Percentiles rank a stretch among this genome's conserved stretches.
These are phyloP conservation scores for Novumbra hubbsi DNA, from an alignment of 2,797 vertebrate species.

Conservation along the genomic window DNA sequence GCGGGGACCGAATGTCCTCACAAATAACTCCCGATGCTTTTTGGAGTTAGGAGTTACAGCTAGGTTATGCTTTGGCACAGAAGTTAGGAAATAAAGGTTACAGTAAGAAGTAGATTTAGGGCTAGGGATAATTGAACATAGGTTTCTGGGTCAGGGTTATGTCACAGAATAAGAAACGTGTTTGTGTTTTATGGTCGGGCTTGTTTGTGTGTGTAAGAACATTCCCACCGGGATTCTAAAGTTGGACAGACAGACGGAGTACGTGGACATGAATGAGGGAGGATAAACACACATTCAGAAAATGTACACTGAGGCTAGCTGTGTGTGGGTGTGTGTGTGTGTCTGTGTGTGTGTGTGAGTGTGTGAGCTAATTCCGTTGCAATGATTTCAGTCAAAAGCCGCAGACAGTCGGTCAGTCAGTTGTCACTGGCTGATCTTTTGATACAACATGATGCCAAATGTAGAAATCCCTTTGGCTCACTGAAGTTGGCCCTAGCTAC, in stretches of 20 bases:
- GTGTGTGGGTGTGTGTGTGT: no score
- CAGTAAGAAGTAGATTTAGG: no score
- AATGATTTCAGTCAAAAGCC: conserved; percentile 63
- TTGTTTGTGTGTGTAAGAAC: background rate
- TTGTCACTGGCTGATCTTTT: conserved; percentile 61
- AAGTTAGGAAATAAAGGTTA: background rate
- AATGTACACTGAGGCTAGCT: conserved; percentile 33
- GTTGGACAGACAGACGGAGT: background rate
- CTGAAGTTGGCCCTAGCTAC: conserved; percentile 54
- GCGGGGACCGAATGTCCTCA: no score
- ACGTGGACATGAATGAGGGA: background rate
- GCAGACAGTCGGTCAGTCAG: conserved; percentile 46
- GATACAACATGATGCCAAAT: conserved; percentile 65
- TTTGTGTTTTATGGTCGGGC: background rate
- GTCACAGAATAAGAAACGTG: no score
- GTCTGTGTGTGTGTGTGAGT: no score
- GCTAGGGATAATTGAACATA: no score
- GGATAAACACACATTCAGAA: background rate
- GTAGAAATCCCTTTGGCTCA: conserved; percentile 60
- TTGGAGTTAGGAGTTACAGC: background rate
- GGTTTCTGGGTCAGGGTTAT: no score
- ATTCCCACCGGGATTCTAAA: no score
- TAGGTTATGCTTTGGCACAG: no score
- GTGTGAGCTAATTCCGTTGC: conserved; percentile 45
- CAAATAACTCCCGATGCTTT: background rate